A percentile compares a stretch with the other conserved stretches of the same genome.
Evolutionary conservation across 2,113 vertebrate genomes (phyloP).

Genomic region (Sterrhoptilus dennistouni): DNA sequence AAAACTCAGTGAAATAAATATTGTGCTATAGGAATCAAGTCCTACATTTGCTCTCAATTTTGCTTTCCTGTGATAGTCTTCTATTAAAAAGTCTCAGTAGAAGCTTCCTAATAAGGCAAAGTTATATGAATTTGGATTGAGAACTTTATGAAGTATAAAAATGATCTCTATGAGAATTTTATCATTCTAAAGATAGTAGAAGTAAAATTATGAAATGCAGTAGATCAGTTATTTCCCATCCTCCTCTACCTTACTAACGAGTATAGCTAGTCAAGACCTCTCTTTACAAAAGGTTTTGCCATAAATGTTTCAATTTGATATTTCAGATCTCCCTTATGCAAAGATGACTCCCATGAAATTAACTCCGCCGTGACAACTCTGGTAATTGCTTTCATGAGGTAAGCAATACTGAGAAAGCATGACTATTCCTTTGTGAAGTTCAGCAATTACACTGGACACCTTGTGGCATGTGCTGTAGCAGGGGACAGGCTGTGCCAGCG

Average conservation of each 20-base stretch:
- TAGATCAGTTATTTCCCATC: not conserved
- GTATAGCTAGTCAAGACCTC: not conserved
- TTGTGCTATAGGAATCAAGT: not conserved
- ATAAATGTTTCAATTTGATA: conserved; percentile 36
- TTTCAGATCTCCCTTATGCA: conserved; percentile 5
- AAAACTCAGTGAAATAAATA: conserved; percentile 22
- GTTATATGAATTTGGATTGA: not conserved
- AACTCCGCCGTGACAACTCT: not conserved
- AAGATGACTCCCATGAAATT: conserved; percentile 45
- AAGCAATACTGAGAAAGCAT: conserved; percentile 31
- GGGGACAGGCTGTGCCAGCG: fast-evolving
- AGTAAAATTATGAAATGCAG: not conserved
- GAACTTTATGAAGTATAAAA: not conserved
- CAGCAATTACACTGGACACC: not conserved
- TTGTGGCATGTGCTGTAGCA: fast-evolving
- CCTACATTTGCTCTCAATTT: not conserved
- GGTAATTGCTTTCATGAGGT: conserved; percentile 35
- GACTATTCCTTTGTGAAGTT: conserved; percentile 33
- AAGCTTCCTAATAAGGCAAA: conserved; percentile 8
- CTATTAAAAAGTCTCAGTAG: not conserved
- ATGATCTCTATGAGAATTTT: not conserved
- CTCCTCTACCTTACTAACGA: not conserved
- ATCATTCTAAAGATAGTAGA: not conserved
- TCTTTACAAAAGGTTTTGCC: conserved; percentile 12
- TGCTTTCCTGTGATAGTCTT: not conserved